These are phyloP conservation scores for Vanessa atalanta DNA, from an alignment of 1,140 invertebrate genomes.

Conservation along the genomic window DNA sequence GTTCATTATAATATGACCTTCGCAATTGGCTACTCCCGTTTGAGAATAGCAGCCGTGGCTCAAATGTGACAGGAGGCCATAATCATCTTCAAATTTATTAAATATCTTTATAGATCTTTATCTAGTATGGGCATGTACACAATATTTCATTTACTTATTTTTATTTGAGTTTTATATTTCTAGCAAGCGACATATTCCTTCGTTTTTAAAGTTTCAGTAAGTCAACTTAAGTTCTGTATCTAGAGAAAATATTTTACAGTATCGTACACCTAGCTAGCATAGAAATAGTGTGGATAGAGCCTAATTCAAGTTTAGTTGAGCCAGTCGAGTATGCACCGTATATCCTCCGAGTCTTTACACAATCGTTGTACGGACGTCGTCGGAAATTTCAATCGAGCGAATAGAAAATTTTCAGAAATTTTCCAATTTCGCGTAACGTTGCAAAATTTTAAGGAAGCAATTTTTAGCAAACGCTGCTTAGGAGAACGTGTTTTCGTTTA, in stretches of 20 bases:
- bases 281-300: background rate
- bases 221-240: no score
- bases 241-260: background rate
- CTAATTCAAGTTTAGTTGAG: background rate
- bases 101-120: no score
- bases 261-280: background rate
- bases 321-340: conserved; percentile 5
- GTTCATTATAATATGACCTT: no score
- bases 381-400: conserved; percentile 15
- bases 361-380: background rate
- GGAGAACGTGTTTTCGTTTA: conserved; percentile 3
- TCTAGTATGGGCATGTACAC: no score
- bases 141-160: no score
- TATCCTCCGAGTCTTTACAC: conserved; percentile 6
- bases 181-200: no score
- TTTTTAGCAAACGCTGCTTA: conserved; percentile 6
- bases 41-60: no score
- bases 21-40: no score
- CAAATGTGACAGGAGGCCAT: no score
- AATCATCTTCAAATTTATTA: no score
- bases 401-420: conserved; percentile 10
- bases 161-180: no score
- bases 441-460: conserved; percentile 13
- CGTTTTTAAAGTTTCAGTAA: no score
- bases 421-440: conserved; percentile 8